These are phyloP conservation scores for Thalassophryne amazonica DNA, from an alignment of 2,797 vertebrate genomes.

Conservation along the genomic window DNA sequence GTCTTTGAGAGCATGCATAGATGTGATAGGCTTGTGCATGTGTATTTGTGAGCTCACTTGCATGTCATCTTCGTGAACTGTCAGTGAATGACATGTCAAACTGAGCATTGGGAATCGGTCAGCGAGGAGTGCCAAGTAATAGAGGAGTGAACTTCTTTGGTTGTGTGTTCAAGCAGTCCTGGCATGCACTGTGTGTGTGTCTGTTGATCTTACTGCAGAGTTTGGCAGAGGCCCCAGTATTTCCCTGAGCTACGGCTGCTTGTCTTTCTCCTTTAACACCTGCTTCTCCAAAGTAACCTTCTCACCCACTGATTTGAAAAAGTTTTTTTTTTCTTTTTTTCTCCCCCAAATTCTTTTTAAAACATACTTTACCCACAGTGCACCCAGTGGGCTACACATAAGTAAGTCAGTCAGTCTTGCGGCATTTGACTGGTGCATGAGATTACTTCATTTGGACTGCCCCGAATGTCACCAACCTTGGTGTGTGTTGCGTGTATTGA, in stretches of 20 bases:
- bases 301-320: neutral
- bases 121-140: constrained; percentile 15
- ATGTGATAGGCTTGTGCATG: constrained; percentile 21
- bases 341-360: too few species aligned
- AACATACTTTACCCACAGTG: too few species aligned
- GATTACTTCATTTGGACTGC: too few species aligned
- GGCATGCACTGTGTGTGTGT: constrained; percentile 30
- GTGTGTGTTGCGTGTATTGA: too few species aligned
- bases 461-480: too few species aligned
- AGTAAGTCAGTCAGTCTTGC: too few species aligned
- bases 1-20: constrained; percentile 34
- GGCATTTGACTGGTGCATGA: too few species aligned
- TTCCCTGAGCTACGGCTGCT: constrained; percentile 24
- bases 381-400: too few species aligned
- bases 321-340: neutral
- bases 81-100: constrained; percentile 21
- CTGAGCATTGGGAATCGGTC: constrained; percentile 38
- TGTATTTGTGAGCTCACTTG: constrained; percentile 12
- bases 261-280: constrained; percentile 45
- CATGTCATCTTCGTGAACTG: constrained; percentile 16
- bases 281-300: constrained; percentile 26
- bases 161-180: constrained; percentile 28
- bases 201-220: constrained; percentile 24
- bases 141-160: constrained; percentile 38
- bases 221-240: constrained; percentile 34